phyloP scores from a whole-genome alignment of 2,113 vertebrate species.

The Planiliza haematocheilus region DNA sequence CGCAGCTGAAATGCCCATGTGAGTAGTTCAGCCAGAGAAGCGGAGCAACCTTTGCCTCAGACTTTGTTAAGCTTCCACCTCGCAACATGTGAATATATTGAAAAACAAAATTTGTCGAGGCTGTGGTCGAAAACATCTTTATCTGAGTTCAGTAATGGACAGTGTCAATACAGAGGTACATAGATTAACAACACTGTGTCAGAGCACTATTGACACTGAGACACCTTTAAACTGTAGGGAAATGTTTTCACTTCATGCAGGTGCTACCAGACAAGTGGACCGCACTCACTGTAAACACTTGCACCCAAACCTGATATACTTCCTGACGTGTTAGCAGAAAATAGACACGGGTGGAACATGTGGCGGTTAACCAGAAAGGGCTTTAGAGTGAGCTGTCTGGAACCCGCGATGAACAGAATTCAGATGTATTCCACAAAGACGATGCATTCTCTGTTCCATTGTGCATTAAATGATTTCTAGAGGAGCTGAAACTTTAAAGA shows the following conservation, averaged over 20 bases:
- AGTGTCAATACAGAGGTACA: too few species aligned
- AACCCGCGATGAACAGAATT: neutral
- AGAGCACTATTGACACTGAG: too few species aligned
- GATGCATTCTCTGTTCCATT: conserved; percentile 56
- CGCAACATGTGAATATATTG: neutral
- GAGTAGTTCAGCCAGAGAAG: conserved; percentile 5
- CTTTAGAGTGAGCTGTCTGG: neutral
- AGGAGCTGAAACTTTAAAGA: conserved; percentile 61
- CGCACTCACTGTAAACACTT: neutral
- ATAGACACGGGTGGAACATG: neutral
- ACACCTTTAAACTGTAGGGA: too few species aligned
- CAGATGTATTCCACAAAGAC: conserved; percentile 21
- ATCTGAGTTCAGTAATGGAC: neutral
- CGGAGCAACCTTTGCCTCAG: neutral
- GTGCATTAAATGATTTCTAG: conserved; percentile 64
- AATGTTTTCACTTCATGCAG: too few species aligned
- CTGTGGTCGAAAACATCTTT: neutral
- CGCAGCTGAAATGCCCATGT: neutral
- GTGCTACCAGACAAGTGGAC: neutral
- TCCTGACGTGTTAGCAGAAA: neutral
- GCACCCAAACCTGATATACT: neutral
- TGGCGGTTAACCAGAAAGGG: neutral
- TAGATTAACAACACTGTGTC: too few species aligned
- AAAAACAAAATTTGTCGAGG: neutral
- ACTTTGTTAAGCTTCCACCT: neutral